Evolutionary conservation across 2,113 vertebrate genomes (phyloP), one percentile per base, ranked within the genome.

Genomic region (Sinosuthora webbiana): DNA sequence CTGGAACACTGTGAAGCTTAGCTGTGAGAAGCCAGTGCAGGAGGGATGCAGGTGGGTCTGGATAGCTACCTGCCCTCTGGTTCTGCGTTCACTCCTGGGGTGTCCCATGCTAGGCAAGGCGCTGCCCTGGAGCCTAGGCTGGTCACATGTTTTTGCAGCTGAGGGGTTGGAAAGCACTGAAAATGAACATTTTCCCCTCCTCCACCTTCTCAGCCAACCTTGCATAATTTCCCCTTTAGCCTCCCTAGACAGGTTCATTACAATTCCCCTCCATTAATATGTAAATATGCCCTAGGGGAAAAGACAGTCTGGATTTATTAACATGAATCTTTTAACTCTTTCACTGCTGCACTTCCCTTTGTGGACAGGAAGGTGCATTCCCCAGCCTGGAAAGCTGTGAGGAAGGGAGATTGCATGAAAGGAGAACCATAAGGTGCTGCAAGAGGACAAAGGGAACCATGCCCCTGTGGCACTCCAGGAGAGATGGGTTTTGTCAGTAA

Each of bases 211-310:
- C 60, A 92, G 57, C 60, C 65, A 80, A 88, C 76, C 87, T 92
- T 95, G 91, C 77, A 75, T 93, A 83, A 94, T 95, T 94, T 94
- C 90, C 65, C 79, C 79, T 91, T 94, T 89, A 93, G 81, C 90
- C 85, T 96, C 90, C 85, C 85, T 83, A 92, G 94, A 92, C 82
- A 87, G 65, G 81, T 88, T 96, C 33, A 59, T 95, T 95, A 89
- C 92, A 83, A 80, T 94, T 94, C 81, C 83, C 59, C 60, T 15
- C 82, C 74, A 96, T 94, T 95, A 96, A 95, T 91, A 96, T 93
- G 89, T 80, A 96, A 94, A 95, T 78, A 87, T 60, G 87, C 84
- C 94, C 94, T 87, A 59, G 93, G 93, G 96, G 89, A 90, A 89
- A 95, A 95, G 86, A 76, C 59, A 93, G 83, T 14, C 50, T 63